Evolutionary conservation across 2,113 vertebrate genomes (phyloP).

Genomic region (Aramus guarauna): DNA sequence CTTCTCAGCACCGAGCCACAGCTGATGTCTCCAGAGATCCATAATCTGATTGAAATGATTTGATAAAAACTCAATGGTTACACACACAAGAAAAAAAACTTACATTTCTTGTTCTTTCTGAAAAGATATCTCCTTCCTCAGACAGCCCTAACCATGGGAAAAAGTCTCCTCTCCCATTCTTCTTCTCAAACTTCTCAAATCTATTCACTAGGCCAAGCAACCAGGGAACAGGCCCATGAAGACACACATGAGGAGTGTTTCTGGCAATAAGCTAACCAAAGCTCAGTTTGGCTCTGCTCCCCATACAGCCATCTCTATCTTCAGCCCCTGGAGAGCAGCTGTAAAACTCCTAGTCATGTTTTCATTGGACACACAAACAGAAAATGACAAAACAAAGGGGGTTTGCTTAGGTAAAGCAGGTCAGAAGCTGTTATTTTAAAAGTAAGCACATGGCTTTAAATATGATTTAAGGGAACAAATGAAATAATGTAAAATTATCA

Average conservation of each 20-base stretch:
- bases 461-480: background rate
- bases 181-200: background rate
- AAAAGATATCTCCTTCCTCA: background rate
- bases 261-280: background rate
- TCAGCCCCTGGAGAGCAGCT: background rate
- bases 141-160: background rate
- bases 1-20: background rate
- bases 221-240: background rate
- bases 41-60: background rate
- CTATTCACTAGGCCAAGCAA: background rate
- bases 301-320: background rate
- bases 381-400: background rate
- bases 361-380: background rate
- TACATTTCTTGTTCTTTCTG: background rate
- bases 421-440: background rate
- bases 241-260: fast-evolving
- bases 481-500: background rate
- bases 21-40: background rate
- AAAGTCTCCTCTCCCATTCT: background rate
- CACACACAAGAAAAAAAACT: background rate
- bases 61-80: background rate
- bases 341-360: background rate
- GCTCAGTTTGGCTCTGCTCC: background rate
- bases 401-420: background rate
- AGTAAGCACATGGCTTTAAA: background rate